phyloP scores from a whole-genome alignment of 2,888 invertebrate species.

The Eupeodes luniger region DNA sequence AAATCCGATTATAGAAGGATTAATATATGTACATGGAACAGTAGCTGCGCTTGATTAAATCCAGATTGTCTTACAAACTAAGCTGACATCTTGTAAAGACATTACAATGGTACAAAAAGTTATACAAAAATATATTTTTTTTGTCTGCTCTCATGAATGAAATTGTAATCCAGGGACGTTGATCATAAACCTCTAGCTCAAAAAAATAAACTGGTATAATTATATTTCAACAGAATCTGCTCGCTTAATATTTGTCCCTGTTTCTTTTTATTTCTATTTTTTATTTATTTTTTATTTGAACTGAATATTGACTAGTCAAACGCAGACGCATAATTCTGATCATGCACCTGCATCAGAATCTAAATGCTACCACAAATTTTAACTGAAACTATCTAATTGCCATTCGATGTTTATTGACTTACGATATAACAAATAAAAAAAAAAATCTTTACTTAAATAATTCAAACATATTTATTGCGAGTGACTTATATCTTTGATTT shows the following conservation, averaged over 20 bases:
- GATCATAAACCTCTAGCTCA: background rate
- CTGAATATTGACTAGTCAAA: slow-evolving; percentile 14
- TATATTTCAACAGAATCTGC: slow-evolving; percentile 33
- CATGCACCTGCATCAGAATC: slow-evolving; percentile 27
- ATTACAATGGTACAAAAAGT: no score
- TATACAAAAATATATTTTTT: background rate
- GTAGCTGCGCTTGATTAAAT: slow-evolving; percentile 3
- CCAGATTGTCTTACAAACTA: background rate
- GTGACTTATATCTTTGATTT: slow-evolving; percentile 44
- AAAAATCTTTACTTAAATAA: slow-evolving; percentile 10
- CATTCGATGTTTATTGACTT: slow-evolving; percentile 51
- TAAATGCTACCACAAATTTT: slow-evolving; percentile 2
- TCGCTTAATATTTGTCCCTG: background rate
- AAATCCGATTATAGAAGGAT: background rate
- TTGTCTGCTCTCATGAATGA: slow-evolving; percentile 5
- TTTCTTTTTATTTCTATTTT: no score
- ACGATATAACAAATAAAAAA: slow-evolving; percentile 2
- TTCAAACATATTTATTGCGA: slow-evolving; percentile 3
- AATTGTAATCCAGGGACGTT: slow-evolving; percentile 12
- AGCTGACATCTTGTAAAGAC: slow-evolving; percentile 17
- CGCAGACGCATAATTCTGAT: slow-evolving; percentile 14
- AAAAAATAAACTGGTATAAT: slow-evolving; percentile 9
- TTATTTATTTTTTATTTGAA: background rate
- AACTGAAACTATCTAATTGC: slow-evolving; percentile 53
- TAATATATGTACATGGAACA: background rate